These are phyloP conservation scores for Acrossocheilus wenchowensis DNA, from an alignment of 2,797 vertebrate genomes.

Conservation along the genomic window DNA sequence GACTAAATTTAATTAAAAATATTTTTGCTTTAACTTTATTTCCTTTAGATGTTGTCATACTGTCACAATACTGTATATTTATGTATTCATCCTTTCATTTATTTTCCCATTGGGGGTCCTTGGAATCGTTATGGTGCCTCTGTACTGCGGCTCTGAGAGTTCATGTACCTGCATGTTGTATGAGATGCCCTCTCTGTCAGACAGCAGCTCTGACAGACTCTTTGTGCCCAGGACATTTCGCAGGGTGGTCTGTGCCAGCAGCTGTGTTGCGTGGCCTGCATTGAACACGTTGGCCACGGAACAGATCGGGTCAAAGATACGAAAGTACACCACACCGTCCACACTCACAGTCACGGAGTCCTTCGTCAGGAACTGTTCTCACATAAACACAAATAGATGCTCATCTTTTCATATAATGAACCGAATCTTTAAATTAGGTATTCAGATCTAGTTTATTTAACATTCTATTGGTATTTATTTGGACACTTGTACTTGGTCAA, in stretches of 20 bases:
- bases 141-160: neutral
- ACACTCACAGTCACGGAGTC: constrained; percentile 82
- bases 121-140: neutral
- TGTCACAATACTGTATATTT: too few species aligned
- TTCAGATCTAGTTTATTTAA: neutral
- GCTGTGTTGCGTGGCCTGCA: constrained; percentile 72
- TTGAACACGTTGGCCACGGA: constrained; percentile 77
- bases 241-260: constrained; percentile 81
- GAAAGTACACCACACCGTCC: constrained; percentile 81
- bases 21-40: too few species aligned
- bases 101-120: too few species aligned
- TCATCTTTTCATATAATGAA: too few species aligned
- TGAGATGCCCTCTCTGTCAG: constrained; percentile 80
- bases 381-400: constrained; percentile 5
- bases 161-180: constrained; percentile 75
- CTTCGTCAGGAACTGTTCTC: constrained; percentile 76
- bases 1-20: too few species aligned
- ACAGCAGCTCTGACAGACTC: constrained; percentile 78
- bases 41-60: too few species aligned
- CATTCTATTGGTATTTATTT: neutral
- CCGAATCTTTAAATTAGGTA: neutral
- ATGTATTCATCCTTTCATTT: too few species aligned
- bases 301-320: constrained; percentile 77
- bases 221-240: constrained; percentile 81
- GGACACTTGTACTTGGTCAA: neutral